Conservation (phyloP, 2,113 vertebrate genomes). For the Mesitornis unicolor region DNA sequence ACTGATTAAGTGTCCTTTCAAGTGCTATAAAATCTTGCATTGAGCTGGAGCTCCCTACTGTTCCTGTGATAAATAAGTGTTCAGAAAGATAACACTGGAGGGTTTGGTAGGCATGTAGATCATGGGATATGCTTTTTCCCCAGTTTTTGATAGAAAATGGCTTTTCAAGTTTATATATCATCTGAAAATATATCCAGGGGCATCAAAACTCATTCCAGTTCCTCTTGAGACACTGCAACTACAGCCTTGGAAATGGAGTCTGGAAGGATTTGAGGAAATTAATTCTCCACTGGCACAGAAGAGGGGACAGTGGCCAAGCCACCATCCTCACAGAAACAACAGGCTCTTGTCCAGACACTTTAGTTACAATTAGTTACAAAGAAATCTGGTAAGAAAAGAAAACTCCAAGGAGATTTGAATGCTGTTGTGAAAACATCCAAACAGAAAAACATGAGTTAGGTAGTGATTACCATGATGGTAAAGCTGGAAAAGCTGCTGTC, state of each 20-base stretch:
- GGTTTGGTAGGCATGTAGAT: background rate
- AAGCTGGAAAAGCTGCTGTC: background rate
- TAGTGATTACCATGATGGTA: background rate
- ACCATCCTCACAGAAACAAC: background rate
- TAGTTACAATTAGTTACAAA: background rate
- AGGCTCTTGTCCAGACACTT: background rate
- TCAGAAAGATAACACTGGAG: background rate
- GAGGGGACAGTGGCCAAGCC: background rate
- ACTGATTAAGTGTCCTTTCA: slow-evolving; percentile 60
- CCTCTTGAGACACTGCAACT: background rate
- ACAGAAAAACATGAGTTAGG: background rate
- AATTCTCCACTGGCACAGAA: background rate
- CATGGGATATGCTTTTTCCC: background rate
- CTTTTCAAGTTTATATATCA: background rate
- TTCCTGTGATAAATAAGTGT: slow-evolving; percentile 7
- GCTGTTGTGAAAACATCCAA: background rate
- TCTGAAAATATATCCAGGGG: background rate
- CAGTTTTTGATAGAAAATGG: background rate
- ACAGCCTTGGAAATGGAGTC: background rate
- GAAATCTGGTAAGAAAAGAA: background rate
- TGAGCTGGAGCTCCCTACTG: background rate
- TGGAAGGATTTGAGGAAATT: background rate
- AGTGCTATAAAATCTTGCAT: slow-evolving; percentile 30
- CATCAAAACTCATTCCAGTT: background rate
- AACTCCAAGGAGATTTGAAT: background rate